Percentiles rank a stretch among this genome's conserved stretches.
phyloP scores from a whole-genome alignment of 2,113 vertebrate genomes.

The Microcebus jonahi region DNA sequence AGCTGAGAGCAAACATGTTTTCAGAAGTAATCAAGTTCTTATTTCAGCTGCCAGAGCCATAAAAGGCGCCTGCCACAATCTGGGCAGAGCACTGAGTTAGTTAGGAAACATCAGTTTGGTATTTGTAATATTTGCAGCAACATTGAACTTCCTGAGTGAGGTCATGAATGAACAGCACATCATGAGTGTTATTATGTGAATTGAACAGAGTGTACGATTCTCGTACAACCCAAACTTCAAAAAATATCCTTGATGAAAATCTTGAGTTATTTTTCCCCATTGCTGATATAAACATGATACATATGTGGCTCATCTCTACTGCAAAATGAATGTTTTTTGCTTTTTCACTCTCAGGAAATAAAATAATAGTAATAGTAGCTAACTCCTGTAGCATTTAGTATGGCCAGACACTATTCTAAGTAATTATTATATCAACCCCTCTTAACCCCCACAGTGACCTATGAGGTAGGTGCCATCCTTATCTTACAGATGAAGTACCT shows the following conservation, averaged over 20 bases:
- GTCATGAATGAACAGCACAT: constrained; percentile 22
- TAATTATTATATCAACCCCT: background rate
- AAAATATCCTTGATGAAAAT: constrained; percentile 50
- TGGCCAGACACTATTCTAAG: background rate
- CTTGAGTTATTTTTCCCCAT: background rate
- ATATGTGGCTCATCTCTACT: background rate
- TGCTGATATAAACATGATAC: constrained; percentile 17
- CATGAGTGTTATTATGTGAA: background rate
- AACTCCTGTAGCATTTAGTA: background rate
- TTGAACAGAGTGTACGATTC: background rate
- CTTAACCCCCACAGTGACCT: background rate
- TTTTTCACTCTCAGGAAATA: constrained; percentile 17
- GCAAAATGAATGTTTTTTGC: background rate
- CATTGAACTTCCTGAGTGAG: constrained; percentile 45
- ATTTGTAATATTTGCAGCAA: constrained; percentile 45
- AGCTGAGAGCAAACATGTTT: constrained; percentile 24
- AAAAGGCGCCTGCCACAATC: background rate
- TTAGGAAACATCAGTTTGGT: background rate
- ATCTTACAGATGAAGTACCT: background rate
- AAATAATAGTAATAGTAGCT: background rate
- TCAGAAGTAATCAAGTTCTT: background rate
- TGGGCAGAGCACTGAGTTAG: background rate
- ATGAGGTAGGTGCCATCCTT: background rate
- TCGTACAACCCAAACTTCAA: constrained; percentile 10
- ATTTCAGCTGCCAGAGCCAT: constrained; percentile 4